Base-by-base conservation (phyloP, 2,113 vertebrate genomes). In the Boulengeromyrus knoepffleri region DNA sequence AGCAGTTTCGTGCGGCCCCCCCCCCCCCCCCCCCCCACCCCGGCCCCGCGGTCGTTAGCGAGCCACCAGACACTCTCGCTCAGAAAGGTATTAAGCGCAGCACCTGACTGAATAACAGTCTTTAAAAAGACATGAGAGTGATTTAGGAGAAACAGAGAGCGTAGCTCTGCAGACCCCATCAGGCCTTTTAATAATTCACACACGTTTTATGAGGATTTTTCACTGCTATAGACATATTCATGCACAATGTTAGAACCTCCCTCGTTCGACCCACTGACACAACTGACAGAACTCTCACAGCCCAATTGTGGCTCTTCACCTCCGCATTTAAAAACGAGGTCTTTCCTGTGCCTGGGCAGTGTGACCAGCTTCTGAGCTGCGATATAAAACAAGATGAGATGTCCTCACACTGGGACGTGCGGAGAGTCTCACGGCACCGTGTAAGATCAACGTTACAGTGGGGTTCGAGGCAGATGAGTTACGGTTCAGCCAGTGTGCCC, bases 121-220 rank as follows among this genome's bases (percentile, higher is more conserved):
- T 88, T 88, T 88, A 88, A 62, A 88, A 62, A 88, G 87, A 58
- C 52, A 88, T 39, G 87, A 62, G 15, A 88, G 87, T 62, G 87
- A 58, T 62, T 88, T 88, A 88, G 87, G 31, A 62, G 50, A 88
- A 88, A 58, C 87, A 42, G 87, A 10, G 87, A 88, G 49, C 17
- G 9, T 88, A 39, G 24, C 15, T 39, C 49, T 12, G 31, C 53
- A 10, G 39, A 24, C 87, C 45, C 87, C 56, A 66, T 88, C 36
- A 88, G 87, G 39, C 56, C 53, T 7, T 45, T 62, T 9, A 88
- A 88, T 58, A 88, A 88, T 58, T 58, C 87, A 88, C 24, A 19
- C 36, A 66, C 87, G 5, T 88, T 62, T 87, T 87, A 87, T 87
- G 85, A 87, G 47, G 21, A 88, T 88, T 88, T 62, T 88, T 62